A percentile compares a stretch with the other conserved stretches of the same genome.
These are phyloP conservation scores for Ceratosolen fusciceps DNA, from an alignment of 1,140 invertebrate species.

Conservation along the genomic window DNA sequence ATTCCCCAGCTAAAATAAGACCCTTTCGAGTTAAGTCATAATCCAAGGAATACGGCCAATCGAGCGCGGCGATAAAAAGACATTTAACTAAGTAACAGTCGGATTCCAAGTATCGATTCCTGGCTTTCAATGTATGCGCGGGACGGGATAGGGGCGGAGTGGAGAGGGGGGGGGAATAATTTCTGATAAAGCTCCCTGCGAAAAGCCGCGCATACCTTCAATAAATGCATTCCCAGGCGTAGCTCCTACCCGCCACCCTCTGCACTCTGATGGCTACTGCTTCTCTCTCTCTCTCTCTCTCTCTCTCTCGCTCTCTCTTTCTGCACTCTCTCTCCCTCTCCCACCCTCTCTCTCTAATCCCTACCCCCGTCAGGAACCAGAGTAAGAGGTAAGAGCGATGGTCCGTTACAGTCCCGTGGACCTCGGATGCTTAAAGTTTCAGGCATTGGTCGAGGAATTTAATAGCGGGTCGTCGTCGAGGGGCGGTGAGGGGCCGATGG, in stretches of 20 bases:
- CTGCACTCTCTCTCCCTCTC: not conserved
- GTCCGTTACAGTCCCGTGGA: too few relatives aligned
- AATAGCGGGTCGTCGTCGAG: too few relatives aligned
- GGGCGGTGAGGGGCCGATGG: too few relatives aligned
- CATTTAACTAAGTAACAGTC: not conserved
- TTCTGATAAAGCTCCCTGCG: not conserved
- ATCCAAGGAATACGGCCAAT: not conserved
- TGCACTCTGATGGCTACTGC: too few relatives aligned
- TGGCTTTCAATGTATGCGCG: not conserved
- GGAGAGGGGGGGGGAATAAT: not conserved
- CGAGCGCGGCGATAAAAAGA: not conserved
- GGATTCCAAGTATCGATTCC: not conserved
- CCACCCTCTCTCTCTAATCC: too few relatives aligned
- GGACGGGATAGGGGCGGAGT: not conserved
- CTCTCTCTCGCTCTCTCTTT: not conserved
- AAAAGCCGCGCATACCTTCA: slow-evolving; percentile 14
- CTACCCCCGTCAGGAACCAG: too few relatives aligned
- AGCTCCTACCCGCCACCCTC: not conserved
- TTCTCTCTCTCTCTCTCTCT: not conserved
- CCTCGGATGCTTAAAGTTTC: too few relatives aligned
- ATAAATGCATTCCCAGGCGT: slow-evolving; percentile 4
- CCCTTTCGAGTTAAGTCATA: not conserved
- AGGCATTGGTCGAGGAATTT: too few relatives aligned
- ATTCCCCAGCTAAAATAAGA: not conserved
- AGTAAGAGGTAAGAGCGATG: too few relatives aligned